Percentiles rank a stretch among this genome's conserved stretches.
Evolutionary conservation across 2,888 invertebrate genomes (phyloP).

Genomic region (Trissolcus japonicus): DNA sequence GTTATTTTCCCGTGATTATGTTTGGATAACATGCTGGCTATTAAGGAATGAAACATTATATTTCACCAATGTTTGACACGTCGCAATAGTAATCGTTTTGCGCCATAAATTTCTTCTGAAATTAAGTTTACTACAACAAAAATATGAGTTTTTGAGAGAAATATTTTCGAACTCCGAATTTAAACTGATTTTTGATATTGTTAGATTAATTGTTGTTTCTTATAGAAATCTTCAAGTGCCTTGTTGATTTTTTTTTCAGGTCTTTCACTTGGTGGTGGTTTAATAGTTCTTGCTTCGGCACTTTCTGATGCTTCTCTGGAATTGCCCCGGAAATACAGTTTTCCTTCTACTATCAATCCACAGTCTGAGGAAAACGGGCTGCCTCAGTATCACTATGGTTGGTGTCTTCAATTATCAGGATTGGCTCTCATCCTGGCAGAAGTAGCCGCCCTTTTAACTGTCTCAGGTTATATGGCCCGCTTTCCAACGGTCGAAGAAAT

Average conservation of each 20-base stretch:
- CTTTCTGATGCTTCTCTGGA: conserved; percentile 80
- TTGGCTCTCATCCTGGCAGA: conserved; percentile 80
- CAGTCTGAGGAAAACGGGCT: conserved; percentile 70
- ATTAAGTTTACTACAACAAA: no score
- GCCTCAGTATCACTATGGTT: conserved; percentile 79
- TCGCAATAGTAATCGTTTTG: no score
- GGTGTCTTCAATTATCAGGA: conserved; percentile 81
- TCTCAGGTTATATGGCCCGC: conserved; percentile 80
- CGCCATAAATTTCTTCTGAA: no score
- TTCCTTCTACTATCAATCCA: conserved; percentile 65
- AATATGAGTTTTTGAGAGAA: no score
- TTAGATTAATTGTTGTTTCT: no score
- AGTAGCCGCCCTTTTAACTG: conserved; percentile 79
- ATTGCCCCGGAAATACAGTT: conserved; percentile 69
- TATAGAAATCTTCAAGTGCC: no score
- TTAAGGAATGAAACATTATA: no score
- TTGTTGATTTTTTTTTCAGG: conserved; percentile 72
- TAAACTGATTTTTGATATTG: no score
- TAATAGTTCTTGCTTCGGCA: conserved; percentile 80
- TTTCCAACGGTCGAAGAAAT: conserved; percentile 81
- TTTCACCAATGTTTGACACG: no score
- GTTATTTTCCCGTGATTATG: no score
- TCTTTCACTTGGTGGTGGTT: conserved; percentile 79
- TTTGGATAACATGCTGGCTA: no score
- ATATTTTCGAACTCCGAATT: no score